Percentiles rank a stretch among this genome's conserved stretches.
phyloP scores from a whole-genome alignment of 1,140 invertebrate genomes.

The Sinonovacula constricta region DNA sequence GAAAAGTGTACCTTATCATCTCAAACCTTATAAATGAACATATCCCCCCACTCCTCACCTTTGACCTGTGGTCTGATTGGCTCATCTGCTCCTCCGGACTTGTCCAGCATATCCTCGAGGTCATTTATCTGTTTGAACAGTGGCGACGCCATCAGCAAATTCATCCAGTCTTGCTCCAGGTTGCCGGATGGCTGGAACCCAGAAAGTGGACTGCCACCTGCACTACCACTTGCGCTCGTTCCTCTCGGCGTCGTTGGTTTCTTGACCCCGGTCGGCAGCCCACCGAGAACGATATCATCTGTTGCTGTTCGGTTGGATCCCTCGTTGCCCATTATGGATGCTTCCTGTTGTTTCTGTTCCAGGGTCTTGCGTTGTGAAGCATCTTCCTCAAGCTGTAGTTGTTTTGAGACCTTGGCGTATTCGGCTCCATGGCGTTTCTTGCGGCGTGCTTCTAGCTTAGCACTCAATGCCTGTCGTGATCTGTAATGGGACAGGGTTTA shows the following conservation, averaged over 20 bases:
- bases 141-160: constrained; percentile 75
- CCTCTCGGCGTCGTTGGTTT: neutral
- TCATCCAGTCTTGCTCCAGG: constrained; percentile 74
- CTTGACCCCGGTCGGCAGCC: constrained; percentile 13
- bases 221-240: neutral
- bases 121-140: constrained; percentile 77
- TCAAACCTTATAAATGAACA: no score
- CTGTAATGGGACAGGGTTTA: no score
- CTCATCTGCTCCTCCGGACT: constrained; percentile 52
- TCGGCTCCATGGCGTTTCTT: constrained; percentile 63
- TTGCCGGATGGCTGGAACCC: constrained; percentile 41
- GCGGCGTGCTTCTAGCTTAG: constrained; percentile 70
- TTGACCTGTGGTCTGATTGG: constrained; percentile 25
- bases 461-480: constrained; percentile 57
- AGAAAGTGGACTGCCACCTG: constrained; percentile 1
- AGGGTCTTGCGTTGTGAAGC: constrained; percentile 57
- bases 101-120: constrained; percentile 70
- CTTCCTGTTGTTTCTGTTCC: constrained; percentile 51
- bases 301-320: constrained; percentile 29
- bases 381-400: constrained; percentile 61
- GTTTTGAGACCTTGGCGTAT: constrained; percentile 69
- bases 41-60: constrained; percentile 7
- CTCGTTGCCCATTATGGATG: constrained; percentile 35
- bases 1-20: no score
- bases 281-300: constrained; percentile 37